Evolutionary conservation across 2,113 vertebrate genomes (phyloP), one percentile per base, ranked within the genome.

Genomic region (Camelus bactrianus): DNA sequence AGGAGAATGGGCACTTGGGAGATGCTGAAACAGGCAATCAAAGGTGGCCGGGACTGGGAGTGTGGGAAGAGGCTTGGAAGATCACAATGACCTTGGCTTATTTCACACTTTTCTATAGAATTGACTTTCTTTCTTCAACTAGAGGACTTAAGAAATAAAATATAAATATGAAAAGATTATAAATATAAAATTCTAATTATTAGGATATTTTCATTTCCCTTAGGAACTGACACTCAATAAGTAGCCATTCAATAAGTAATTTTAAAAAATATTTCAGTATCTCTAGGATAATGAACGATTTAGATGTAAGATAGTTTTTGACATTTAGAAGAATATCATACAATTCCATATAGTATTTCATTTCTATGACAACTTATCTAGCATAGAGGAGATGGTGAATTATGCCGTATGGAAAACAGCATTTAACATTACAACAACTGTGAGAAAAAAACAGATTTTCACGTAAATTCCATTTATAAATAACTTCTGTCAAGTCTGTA

Each of bases 401-500:
- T 65, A 26, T 76, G 42, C 52, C 32, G 16, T 28, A 16, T 92
- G 54, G 38, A 82, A 86, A 58, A 56, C 32, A 75, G 28, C 72
- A n/a, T 76, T 84, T 83, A 67, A 65, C 56, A 94, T 95, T 67
- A 52, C 17, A 65, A 48, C 35, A 50, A 46, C 48, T 79, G 28
- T 76, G 50, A 75, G 32, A 76, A 35, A 65, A 83, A 48, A 76
- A 67, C 72, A 52, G 26, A 94, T 73, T 89, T 89, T 70, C 14
- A 28, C 8, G 92, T 80, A 89, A 70, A 83, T 50, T 8, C 13
- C 20, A 80, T 81, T 70, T 93, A 69, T 64, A 85, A 82, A 89
- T 96, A 26, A 32, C 89, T 96, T 91, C 60, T 93, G n/a, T 75
- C 35, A 70, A 79, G 87, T 77, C 30, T 82, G 2, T 91, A 65